Evolutionary conservation across 2,113 vertebrate species (phyloP), one percentile per base, ranked within the genome.

Genomic region (Melanerpes aurifrons): DNA sequence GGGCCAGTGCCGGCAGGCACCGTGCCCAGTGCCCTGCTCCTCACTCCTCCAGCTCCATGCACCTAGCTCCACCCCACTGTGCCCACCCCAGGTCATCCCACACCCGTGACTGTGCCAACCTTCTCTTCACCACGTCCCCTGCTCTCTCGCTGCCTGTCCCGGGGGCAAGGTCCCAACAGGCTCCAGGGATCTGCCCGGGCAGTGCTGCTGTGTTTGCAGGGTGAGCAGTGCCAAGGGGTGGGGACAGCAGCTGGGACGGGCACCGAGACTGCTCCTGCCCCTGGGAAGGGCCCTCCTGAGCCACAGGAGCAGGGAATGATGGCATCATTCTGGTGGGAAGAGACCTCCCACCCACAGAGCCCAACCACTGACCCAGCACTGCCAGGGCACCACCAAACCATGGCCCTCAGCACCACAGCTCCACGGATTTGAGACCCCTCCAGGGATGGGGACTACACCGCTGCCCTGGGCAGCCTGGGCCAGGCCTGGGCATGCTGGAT

Each of bases 1-100:
- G 0, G 5, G 68, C 6, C 0, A 0, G 73, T 14, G 28, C 78
- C 2, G 2, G 31, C 0, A 1, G 19, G 25, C 4, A 24, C 54
- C 0, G 15, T 43, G 57, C 53, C 54, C 2, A 0, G 7, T 20
- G 15, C 25, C 40, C 17, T 35, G 71, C 77, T 32, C 32, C 1
- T 13, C 2, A 0, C 7, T 0, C 9, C 8, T n/a, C 18, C 62
- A 8, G 25, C 12, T 80, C 32, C 13, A 12, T 1, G 5, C 32
- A 2, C 37, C 9, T 3, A 2, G 15, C 28, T 37, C 12, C 2
- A 0, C 22, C 21, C 70, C 50, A 3, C 0, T 1, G 25, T 5
- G 61, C 28, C 47, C 40, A 1, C 40, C 24, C 21, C 67, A 12
- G 53, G 28, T 13, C 13, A 0, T 28, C 18, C 66, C 7, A 2